These are phyloP conservation scores for Geophilus truncorum DNA, from an alignment of 2,888 invertebrate genomes.

Conservation along the genomic window DNA sequence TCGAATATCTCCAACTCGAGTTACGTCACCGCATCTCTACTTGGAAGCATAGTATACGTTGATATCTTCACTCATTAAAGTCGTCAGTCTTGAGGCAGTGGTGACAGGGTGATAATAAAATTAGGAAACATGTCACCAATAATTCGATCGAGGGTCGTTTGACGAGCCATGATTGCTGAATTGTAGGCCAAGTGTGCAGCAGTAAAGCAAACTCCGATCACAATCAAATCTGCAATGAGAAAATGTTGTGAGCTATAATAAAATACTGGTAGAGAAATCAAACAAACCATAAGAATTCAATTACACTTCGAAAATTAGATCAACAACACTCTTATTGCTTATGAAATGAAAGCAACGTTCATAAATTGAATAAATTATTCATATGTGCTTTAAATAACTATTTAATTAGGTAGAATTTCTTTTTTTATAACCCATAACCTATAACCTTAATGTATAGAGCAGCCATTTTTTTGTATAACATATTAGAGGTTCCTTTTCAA, in stretches of 20 bases:
- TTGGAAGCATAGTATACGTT: slow-evolving; percentile 24
- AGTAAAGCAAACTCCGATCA: background rate
- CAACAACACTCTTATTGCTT: no score
- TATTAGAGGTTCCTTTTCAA: background rate
- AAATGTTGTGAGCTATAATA: background rate
- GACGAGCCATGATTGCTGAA: background rate
- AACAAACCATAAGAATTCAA: background rate
- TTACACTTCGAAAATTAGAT: no score
- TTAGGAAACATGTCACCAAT: background rate
- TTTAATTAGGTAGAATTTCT: no score
- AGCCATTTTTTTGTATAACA: background rate
- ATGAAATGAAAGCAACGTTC: no score
- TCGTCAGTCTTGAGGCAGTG: background rate
- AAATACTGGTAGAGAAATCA: no score
- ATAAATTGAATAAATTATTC: no score
- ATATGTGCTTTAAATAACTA: no score
- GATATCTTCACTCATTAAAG: background rate
- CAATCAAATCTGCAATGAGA: background rate
- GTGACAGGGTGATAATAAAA: background rate
- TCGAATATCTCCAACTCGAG: background rate
- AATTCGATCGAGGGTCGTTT: background rate
- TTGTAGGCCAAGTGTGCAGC: background rate
- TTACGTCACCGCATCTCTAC: slow-evolving; percentile 27
- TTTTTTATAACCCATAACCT: no score
- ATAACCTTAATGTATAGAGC: background rate